Evolutionary conservation across 2,797 vertebrate species (phyloP).

Genomic region (Semaprochilodus insignis): DNA sequence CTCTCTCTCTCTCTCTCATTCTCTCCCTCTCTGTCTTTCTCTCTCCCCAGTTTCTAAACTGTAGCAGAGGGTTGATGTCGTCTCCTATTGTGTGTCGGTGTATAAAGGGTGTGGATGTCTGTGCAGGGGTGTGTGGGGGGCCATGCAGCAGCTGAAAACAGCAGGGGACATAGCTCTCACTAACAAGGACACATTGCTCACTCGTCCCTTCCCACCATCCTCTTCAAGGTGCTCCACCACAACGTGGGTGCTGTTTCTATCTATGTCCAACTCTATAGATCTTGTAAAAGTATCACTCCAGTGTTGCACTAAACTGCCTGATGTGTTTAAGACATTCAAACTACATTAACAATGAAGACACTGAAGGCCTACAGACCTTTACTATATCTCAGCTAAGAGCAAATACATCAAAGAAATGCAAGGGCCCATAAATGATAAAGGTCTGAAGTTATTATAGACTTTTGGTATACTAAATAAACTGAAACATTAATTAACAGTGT

Average conservation of each 20-base stretch:
- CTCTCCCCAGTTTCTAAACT: slow-evolving; percentile 55
- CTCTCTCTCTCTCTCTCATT: slow-evolving; percentile 12
- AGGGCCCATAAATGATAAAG: not conserved
- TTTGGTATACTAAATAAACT: no score
- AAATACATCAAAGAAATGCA: not conserved
- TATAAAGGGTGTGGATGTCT: slow-evolving; percentile 43
- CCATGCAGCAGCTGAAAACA: slow-evolving; percentile 53
- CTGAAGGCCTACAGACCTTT: not conserved
- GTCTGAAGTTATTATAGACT: no score
- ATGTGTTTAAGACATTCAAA: not conserved
- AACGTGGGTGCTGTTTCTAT: slow-evolving; percentile 2
- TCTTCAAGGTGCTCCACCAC: slow-evolving; percentile 27
- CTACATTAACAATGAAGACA: not conserved
- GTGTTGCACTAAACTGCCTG: not conserved
- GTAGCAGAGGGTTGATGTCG: slow-evolving; percentile 61
- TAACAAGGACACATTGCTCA: slow-evolving; percentile 38
- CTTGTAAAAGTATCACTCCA: not conserved
- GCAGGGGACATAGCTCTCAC: slow-evolving; percentile 48
- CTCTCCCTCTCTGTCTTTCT: slow-evolving; percentile 24
- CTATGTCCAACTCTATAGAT: not conserved
- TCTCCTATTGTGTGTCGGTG: slow-evolving; percentile 52
- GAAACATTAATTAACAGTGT: no score
- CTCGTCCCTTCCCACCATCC: slow-evolving; percentile 19
- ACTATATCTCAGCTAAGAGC: not conserved
- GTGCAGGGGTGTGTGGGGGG: slow-evolving; percentile 17